phyloP scores from a whole-genome alignment of 2,888 invertebrate species.

The Miltochrista miniata region DNA sequence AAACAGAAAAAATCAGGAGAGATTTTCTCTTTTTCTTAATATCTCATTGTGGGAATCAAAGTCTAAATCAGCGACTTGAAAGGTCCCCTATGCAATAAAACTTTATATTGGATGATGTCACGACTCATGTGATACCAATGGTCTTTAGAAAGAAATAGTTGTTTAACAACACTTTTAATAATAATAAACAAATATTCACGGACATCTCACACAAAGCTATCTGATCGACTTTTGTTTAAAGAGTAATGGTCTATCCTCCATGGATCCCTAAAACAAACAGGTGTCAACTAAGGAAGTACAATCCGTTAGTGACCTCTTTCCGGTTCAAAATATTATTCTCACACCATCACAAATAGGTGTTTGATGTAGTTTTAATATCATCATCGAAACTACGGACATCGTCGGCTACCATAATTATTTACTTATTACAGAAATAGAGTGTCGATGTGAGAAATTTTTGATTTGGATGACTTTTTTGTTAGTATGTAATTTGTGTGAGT shows the following conservation, averaged over 20 bases:
- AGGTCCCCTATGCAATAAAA: too few relatives aligned
- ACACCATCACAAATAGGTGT: slow-evolving; percentile 39
- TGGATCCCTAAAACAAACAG: slow-evolving; percentile 45
- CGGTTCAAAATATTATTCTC: slow-evolving; percentile 41
- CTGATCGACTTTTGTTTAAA: too few relatives aligned
- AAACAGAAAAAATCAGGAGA: too few relatives aligned
- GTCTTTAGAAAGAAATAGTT: too few relatives aligned
- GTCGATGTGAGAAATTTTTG: slow-evolving; percentile 29
- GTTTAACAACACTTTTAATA: too few relatives aligned
- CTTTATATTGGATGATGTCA: too few relatives aligned
- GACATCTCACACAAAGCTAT: too few relatives aligned
- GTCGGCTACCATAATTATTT: slow-evolving; percentile 24
- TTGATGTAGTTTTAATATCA: slow-evolving; percentile 56
- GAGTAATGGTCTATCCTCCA: not conserved
- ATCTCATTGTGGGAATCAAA: too few relatives aligned
- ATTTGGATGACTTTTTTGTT: slow-evolving; percentile 10
- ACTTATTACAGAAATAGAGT: slow-evolving; percentile 33
- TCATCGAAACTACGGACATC: slow-evolving; percentile 18
- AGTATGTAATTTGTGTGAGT: not conserved
- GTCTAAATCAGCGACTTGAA: too few relatives aligned
- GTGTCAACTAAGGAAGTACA: slow-evolving; percentile 48
- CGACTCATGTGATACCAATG: too few relatives aligned
- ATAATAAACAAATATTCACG: too few relatives aligned
- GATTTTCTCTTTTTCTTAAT: too few relatives aligned
- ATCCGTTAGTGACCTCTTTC: slow-evolving; percentile 55